Conservation (phyloP, 2,888 invertebrate genomes). For the Phalera bucephala region DNA sequence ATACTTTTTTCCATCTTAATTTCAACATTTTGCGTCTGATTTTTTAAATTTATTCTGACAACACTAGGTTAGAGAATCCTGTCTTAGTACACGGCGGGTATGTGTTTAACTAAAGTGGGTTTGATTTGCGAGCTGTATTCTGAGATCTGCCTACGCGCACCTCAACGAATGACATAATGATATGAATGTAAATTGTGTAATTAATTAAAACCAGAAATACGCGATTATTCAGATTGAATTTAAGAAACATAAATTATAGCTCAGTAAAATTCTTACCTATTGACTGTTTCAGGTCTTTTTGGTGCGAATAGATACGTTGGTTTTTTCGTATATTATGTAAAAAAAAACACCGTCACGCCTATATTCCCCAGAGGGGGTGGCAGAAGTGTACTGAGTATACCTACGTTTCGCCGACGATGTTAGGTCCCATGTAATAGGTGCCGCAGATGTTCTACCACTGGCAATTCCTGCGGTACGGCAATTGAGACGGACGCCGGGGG, state of each 20-base stretch:
- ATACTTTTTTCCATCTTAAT: too few species aligned
- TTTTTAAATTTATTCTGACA: neutral
- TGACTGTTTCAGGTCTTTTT: too few species aligned
- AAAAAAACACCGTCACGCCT: too few species aligned
- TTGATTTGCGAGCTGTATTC: slow-evolving; percentile 59
- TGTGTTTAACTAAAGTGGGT: slow-evolving; percentile 54
- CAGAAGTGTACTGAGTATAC: too few species aligned
- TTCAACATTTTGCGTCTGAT: neutral
- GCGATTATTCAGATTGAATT: slow-evolving; percentile 31
- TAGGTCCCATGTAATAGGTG: too few species aligned
- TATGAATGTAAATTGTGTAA: slow-evolving; percentile 49
- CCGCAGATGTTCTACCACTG: too few species aligned
- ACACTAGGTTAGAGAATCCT: neutral
- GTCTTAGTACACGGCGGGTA: slow-evolving; percentile 27
- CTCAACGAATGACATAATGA: slow-evolving; percentile 52
- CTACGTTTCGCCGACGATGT: too few species aligned
- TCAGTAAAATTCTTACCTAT: neutral
- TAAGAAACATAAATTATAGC: slow-evolving; percentile 21
- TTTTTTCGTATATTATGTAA: too few species aligned
- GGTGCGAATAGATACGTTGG: too few species aligned
- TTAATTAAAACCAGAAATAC: slow-evolving; percentile 41
- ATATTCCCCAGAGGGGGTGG: too few species aligned
- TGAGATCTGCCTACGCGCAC: slow-evolving; percentile 49
- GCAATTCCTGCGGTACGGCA: too few species aligned
- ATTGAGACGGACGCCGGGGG: too few species aligned